Conservation (phyloP, 2,797 vertebrate genomes). For the Melopsittacus undulatus region DNA sequence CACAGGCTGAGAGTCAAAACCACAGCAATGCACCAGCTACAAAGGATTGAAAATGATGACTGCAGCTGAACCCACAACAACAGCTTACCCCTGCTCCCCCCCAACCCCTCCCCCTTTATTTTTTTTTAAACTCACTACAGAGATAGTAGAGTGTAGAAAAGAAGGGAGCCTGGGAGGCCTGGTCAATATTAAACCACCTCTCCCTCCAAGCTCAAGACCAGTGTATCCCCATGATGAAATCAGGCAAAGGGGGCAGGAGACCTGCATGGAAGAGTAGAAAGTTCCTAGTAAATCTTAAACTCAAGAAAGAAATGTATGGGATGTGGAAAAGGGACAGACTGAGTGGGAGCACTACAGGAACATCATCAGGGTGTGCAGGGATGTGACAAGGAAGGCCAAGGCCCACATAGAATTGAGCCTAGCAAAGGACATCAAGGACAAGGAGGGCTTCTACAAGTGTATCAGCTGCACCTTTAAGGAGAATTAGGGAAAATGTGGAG, state of each 20-base stretch:
- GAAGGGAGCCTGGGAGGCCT: neutral
- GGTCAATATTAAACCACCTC: neutral
- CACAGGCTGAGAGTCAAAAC: neutral
- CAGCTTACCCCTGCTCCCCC: neutral
- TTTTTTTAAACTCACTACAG: neutral
- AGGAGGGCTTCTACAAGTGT: neutral
- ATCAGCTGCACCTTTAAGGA: neutral
- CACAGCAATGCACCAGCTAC: neutral
- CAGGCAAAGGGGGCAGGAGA: neutral
- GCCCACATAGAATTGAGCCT: neutral
- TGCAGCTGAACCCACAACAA: neutral
- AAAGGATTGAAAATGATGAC: neutral
- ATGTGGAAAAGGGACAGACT: neutral
- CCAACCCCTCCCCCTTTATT: rapidly evolving
- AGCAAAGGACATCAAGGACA: neutral
- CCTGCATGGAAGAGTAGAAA: neutral
- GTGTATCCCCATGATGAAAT: neutral
- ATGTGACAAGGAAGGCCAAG: neutral
- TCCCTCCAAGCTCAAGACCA: neutral
- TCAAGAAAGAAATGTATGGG: neutral
- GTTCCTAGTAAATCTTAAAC: neutral
- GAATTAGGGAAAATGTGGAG: neutral
- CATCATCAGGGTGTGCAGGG: neutral
- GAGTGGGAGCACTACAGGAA: neutral
- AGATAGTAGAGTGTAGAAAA: neutral